These are phyloP conservation scores for Melanophora roralis DNA, from an alignment of 2,888 invertebrate species.

Conservation along the genomic window DNA sequence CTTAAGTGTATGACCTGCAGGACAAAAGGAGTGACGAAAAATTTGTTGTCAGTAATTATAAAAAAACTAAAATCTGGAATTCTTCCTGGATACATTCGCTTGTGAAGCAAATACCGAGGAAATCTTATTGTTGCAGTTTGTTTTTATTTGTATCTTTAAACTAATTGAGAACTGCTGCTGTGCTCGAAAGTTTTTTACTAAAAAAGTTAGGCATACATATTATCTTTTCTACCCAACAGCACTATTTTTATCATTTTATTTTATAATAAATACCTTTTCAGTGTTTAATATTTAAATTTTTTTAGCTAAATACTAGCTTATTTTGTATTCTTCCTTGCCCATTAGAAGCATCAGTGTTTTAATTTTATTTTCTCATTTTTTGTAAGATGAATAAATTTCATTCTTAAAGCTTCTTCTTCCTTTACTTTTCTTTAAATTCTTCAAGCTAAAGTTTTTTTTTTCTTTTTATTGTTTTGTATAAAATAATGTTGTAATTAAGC, in stretches of 20 bases:
- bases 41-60: no score
- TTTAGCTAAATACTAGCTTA: not conserved
- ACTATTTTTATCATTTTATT: no score
- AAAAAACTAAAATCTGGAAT: no score
- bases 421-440: not conserved
- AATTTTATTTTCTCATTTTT: not conserved
- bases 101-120: no score
- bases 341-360: not conserved
- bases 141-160: no score
- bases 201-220: not conserved
- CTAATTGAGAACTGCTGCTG: slow-evolving; percentile 5
- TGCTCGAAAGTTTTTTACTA: slow-evolving; percentile 7
- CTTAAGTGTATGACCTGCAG: no score
- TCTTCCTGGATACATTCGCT: no score
- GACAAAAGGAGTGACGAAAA: no score
- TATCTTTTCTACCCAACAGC: no score
- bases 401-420: not conserved
- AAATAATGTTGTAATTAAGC: slow-evolving; percentile 38
- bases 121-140: no score
- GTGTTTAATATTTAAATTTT: not conserved
- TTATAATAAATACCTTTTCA: no score
- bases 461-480: slow-evolving; percentile 10
- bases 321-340: not conserved
- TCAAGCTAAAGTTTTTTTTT: not conserved
- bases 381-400: not conserved